Percentiles rank a stretch among this genome's conserved stretches.
Evolutionary conservation across 23 tunicate species (phyloP).

Genomic region (Trididemnum clinides): DNA sequence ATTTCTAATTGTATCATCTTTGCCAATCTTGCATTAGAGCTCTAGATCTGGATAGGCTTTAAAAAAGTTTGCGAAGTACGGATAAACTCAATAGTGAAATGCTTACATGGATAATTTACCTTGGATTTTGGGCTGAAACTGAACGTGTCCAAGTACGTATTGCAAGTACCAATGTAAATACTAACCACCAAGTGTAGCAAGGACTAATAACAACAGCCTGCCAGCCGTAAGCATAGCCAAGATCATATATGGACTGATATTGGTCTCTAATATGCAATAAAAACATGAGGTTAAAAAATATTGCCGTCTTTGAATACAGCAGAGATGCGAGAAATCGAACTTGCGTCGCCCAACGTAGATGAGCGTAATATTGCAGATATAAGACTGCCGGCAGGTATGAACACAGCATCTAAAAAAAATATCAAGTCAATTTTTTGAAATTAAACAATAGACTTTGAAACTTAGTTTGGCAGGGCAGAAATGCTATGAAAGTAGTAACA

Average conservation of each 20-base stretch:
- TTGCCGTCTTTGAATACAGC: neutral
- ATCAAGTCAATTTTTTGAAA: neutral
- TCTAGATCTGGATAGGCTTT: too few species aligned
- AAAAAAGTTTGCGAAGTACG: too few species aligned
- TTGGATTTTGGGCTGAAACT: too few species aligned
- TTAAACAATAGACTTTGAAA: too few species aligned
- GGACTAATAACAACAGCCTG: constrained; percentile 7
- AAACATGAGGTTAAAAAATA: neutral
- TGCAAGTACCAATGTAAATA: constrained; percentile 5
- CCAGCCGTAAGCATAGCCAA: constrained; percentile 23
- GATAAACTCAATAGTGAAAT: too few species aligned
- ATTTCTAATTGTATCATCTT: too few species aligned
- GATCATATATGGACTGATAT: neutral
- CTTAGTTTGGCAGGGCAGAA: too few species aligned
- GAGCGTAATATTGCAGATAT: constrained; percentile 21
- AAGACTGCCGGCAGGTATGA: constrained; percentile 31
- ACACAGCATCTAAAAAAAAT: constrained; percentile 24
- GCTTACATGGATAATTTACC: too few species aligned
- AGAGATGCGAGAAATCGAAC: neutral
- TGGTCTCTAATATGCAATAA: neutral
- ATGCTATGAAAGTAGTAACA: too few species aligned
- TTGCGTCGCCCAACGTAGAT: constrained; percentile 6
- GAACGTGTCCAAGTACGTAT: neutral
- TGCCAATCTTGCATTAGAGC: too few species aligned
- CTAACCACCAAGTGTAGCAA: constrained; percentile 18